phyloP scores from a whole-genome alignment of 2,113 vertebrate species.

The Laticauda laticaudata region DNA sequence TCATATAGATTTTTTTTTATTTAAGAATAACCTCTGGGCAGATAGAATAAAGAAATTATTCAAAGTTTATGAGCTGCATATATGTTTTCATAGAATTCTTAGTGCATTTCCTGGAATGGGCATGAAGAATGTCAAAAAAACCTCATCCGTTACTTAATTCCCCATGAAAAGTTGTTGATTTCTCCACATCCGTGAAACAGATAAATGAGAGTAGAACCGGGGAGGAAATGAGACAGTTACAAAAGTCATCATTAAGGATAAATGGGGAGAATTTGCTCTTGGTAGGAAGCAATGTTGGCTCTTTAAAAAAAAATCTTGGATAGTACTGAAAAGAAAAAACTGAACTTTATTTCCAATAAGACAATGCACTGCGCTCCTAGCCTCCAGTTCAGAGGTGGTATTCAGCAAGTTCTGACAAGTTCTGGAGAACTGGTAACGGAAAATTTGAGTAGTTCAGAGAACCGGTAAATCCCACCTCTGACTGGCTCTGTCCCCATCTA shows the following conservation, averaged over 20 bases:
- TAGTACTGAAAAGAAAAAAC: slow-evolving; percentile 3
- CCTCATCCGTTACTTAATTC: not conserved
- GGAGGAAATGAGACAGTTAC: not conserved
- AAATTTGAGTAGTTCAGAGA: too few species aligned
- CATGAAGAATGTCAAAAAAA: not conserved
- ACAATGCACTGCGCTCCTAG: not conserved
- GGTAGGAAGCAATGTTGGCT: not conserved
- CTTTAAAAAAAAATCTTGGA: not conserved
- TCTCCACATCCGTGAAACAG: not conserved
- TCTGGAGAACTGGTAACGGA: too few species aligned
- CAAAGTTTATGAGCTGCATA: not conserved
- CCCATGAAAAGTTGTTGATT: not conserved
- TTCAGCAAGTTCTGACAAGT: too few species aligned
- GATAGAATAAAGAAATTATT: not conserved
- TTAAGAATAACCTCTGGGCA: not conserved
- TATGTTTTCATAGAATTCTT: not conserved
- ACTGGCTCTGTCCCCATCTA: too few species aligned
- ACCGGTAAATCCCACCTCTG: too few species aligned
- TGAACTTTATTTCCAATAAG: not conserved
- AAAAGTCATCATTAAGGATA: not conserved
- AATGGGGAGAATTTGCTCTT: not conserved
- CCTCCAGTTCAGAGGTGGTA: not conserved
- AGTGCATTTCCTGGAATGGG: not conserved
- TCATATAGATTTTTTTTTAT: not conserved
- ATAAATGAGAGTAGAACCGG: not conserved